These are phyloP conservation scores for Dynastes grantii DNA, from an alignment of 2,888 invertebrate species.

Conservation along the genomic window DNA sequence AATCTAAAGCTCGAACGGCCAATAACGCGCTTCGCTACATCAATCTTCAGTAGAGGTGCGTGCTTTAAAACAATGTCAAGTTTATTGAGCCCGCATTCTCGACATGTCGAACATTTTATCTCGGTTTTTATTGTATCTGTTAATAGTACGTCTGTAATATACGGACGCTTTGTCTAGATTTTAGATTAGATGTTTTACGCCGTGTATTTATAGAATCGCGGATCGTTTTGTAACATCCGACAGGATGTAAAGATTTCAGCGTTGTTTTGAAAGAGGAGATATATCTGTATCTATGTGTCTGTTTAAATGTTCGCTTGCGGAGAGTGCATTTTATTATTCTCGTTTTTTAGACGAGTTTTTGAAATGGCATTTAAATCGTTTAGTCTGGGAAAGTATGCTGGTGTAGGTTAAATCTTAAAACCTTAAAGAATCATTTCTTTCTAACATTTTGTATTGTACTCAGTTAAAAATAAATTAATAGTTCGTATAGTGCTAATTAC, in stretches of 20 bases:
- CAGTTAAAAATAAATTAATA: no score
- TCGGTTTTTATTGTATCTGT: conserved; percentile 1
- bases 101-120: conserved; percentile 6
- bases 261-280: neutral
- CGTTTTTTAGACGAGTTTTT: no score
- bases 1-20: neutral
- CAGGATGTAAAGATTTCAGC: conserved; percentile 15
- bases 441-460: no score
- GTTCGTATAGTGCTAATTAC: no score
- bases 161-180: conserved; percentile 11
- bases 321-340: neutral
- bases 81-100: conserved; percentile 9
- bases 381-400: no score
- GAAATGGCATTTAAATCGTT: no score
- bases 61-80: neutral
- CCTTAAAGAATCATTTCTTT: no score
- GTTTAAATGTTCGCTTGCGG: neutral
- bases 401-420: no score
- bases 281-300: neutral
- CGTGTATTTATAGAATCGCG: conserved; percentile 1
- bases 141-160: neutral
- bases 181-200: neutral
- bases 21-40: neutral
- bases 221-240: conserved; percentile 20
- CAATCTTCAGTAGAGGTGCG: neutral